Base-by-base conservation (phyloP, 2,888 invertebrate species). In the Cynaeus angustus region DNA sequence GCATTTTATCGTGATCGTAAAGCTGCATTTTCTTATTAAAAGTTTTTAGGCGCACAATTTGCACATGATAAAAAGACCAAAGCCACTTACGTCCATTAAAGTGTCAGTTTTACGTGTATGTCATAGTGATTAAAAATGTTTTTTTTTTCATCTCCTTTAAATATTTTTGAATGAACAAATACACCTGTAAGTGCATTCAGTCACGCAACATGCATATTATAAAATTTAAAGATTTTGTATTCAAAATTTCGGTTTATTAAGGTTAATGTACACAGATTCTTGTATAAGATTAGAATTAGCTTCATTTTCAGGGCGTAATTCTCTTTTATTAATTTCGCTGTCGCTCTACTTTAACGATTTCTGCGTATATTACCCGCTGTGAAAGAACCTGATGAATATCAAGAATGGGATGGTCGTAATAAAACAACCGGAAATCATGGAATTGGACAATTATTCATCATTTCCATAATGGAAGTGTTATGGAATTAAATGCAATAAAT, bases 351-450 rank as follows among this genome's bases (percentile, higher is more conserved):
- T 28, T 50, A 26, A 50, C 6, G 50, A 26, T 50, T 50, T 50
- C 50, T 50, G 28, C 26, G 50, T 50, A 46, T 21, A 30, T 50
- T 10, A 30, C 50, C 8, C 30, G 28, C 12, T 28, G 46, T 50
- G 50, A 26, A 28, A 50, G 50, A 50, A 28, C 9, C 12, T 50
- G 50, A 50, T 50, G 50, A 50, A 50, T 50, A 50, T 50, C 50
- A 30, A 50, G 50, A 50, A 50, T 50, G 50, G 50, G 50, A 50
- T 50, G 50, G 50, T 14, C 50, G 10, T 12, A 21, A 46, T 46
- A 46, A 46, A 46, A 46, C 46, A 46, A 9, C 28, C 50, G 50
- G 50, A 50, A 50, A 50, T 50, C 50, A 50, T 50, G 50, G 10
- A 50, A 30, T 16, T 16, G 26, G 30, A 5, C 30, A 30, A 50